Conservation (phyloP, 2,113 vertebrate genomes). For the Ptilorrhoa leucosticta region DNA sequence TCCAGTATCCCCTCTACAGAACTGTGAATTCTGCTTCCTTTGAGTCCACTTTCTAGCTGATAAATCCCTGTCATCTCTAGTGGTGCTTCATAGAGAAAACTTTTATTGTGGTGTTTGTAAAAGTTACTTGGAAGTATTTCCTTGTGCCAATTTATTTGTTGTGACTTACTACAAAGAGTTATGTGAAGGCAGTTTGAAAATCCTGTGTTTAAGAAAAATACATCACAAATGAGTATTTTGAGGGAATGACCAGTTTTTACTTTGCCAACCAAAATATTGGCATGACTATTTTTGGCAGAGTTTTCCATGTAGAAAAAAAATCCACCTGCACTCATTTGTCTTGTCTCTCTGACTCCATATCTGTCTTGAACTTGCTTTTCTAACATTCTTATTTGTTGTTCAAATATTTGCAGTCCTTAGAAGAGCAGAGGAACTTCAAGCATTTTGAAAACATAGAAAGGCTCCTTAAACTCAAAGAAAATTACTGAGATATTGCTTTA, state of each 20-base stretch:
- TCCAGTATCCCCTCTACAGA: neutral
- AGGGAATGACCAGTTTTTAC: neutral
- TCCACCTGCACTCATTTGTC: neutral
- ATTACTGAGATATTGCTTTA: slow-evolving; percentile 57
- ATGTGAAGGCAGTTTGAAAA: neutral
- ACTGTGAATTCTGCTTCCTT: neutral
- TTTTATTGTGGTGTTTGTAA: neutral
- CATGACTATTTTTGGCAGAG: neutral
- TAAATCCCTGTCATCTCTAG: neutral
- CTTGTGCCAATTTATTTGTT: neutral
- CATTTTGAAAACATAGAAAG: slow-evolving; percentile 65
- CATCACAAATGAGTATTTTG: neutral
- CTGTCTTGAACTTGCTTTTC: neutral
- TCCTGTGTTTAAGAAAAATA: neutral
- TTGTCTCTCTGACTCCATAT: neutral
- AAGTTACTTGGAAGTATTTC: neutral
- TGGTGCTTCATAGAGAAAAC: neutral
- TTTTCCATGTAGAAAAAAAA: neutral
- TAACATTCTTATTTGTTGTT: slow-evolving; percentile 44
- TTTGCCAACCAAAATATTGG: neutral
- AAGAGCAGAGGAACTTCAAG: slow-evolving; percentile 61
- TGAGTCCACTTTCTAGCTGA: neutral
- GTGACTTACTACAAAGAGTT: neutral
- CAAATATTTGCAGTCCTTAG: slow-evolving; percentile 69
- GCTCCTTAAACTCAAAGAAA: slow-evolving; percentile 63